Evolutionary conservation across 2,797 vertebrate species (phyloP), one percentile per base, ranked within the genome.

Genomic region (Sparidentex hasta): DNA sequence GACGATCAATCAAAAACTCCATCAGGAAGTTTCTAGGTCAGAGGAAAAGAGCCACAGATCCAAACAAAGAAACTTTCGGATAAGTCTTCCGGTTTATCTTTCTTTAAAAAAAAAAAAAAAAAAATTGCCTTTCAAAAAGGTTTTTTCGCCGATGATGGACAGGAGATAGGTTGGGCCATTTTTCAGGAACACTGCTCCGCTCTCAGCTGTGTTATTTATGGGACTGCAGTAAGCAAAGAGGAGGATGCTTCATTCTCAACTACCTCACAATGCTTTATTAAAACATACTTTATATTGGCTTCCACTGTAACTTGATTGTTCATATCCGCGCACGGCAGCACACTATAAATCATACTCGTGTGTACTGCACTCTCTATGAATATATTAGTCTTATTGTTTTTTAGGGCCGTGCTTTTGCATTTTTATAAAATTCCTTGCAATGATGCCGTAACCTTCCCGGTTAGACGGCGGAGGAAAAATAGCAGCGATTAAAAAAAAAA

Each of bases 221-320:
- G 71, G 20, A 68, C 56, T 48, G 62, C 65, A 71, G 67, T 74
- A 83, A 81, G 79, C 74, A 64, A 70, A 76, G 65, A 81, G 59
- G 68, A 87, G 50, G 75, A 84, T 64, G 73, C 80, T 91, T 88
- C 80, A 86, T 69, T 77, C 70, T 78, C 74, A 87, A 83, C 81
- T 67, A 80, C 85, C 85, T 92, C 77, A 79, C 71, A 88, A 74
- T 64, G 76, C 73, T 93, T 94, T 93, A 93, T 94, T 93, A 93
- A 93, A 93, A 90, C 87, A 89, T 92, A 91, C 81, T 93, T 93
- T 84, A 94, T 92, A 89, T 80, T 80, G 84, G 77, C 88, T 91
- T 78, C 76, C 79, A 86, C 74, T 89, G 78, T 84, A 89, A 92
- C 88, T 86, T 85, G 88, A 92, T 90, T 89, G 87, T 90, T 92